Conservation (phyloP, 2,113 vertebrate genomes). For the Ophthalmolycus amberensis region DNA sequence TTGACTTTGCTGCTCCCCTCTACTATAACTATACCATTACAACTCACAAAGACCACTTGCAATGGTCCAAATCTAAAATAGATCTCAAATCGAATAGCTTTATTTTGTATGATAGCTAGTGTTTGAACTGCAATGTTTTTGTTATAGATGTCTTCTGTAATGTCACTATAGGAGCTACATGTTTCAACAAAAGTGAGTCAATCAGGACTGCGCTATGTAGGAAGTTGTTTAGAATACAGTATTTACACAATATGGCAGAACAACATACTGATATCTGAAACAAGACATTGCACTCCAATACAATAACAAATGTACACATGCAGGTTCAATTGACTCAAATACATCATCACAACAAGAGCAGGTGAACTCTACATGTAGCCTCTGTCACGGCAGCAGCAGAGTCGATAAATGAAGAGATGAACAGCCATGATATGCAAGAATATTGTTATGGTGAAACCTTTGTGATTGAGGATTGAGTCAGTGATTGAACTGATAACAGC, state of each 20-base stretch:
- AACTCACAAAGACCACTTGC: too few relatives aligned
- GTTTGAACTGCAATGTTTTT: too few relatives aligned
- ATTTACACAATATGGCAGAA: too few relatives aligned
- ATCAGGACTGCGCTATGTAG: neutral
- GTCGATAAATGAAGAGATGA: constrained; percentile 13
- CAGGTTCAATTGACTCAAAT: neutral
- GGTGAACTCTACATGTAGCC: neutral
- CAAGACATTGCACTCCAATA: neutral
- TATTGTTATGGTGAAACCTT: constrained; percentile 30
- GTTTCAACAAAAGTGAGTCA: neutral
- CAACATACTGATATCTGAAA: neutral
- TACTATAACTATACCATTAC: too few relatives aligned
- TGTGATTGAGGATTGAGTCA: constrained; percentile 25
- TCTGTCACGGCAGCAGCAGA: neutral
- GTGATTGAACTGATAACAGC: constrained; percentile 31
- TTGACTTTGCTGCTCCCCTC: too few relatives aligned
- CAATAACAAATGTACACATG: neutral
- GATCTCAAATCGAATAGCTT: too few relatives aligned
- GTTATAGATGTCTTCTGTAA: too few relatives aligned
- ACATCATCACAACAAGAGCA: neutral
- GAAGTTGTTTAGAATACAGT: neutral
- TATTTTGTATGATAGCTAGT: too few relatives aligned
- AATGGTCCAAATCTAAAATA: too few relatives aligned
- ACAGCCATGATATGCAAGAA: constrained; percentile 3
- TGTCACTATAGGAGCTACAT: neutral